These are phyloP conservation scores for Anoplophora glabripennis DNA, from an alignment of 1,140 invertebrate species.

Conservation along the genomic window DNA sequence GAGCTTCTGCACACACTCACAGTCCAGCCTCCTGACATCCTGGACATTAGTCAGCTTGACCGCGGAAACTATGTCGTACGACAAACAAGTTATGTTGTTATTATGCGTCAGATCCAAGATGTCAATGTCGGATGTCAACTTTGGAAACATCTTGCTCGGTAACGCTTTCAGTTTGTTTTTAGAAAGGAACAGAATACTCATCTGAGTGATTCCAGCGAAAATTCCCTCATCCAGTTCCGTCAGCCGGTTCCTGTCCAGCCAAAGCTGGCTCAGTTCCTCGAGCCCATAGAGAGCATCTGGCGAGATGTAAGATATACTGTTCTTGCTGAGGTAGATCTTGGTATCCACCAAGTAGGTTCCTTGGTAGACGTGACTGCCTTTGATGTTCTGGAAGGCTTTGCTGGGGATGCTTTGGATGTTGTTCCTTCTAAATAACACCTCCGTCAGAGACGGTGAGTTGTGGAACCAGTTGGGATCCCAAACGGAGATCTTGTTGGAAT, in stretches of 20 bases:
- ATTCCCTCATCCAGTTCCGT: conserved; percentile 20
- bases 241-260: conserved; percentile 38
- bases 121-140: conserved; percentile 13
- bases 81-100: conserved; percentile 27
- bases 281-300: conserved; percentile 33
- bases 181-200: conserved; percentile 31
- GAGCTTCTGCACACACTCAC: conserved; percentile 22
- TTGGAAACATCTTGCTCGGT: conserved; percentile 18
- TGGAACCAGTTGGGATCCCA: conserved; percentile 44
- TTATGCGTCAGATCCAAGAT: conserved; percentile 27
- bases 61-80: conserved; percentile 19
- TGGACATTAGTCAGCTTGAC: conserved; percentile 21
- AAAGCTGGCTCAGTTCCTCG: conserved; percentile 31
- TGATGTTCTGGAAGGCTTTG: conserved; percentile 38
- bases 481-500: conserved; percentile 32
- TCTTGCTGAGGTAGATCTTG: conserved; percentile 41
- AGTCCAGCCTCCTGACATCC: conserved; percentile 23
- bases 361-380: conserved; percentile 23
- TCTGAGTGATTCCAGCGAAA: conserved; percentile 26
- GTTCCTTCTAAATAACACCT: conserved; percentile 37
- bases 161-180: conserved; percentile 32
- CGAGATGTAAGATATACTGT: conserved; percentile 36
- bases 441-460: conserved; percentile 32
- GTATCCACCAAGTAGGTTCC: conserved; percentile 21
- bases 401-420: conserved; percentile 29